phyloP scores from a whole-genome alignment of 2,113 vertebrate species.

The Nycticorax nycticorax region DNA sequence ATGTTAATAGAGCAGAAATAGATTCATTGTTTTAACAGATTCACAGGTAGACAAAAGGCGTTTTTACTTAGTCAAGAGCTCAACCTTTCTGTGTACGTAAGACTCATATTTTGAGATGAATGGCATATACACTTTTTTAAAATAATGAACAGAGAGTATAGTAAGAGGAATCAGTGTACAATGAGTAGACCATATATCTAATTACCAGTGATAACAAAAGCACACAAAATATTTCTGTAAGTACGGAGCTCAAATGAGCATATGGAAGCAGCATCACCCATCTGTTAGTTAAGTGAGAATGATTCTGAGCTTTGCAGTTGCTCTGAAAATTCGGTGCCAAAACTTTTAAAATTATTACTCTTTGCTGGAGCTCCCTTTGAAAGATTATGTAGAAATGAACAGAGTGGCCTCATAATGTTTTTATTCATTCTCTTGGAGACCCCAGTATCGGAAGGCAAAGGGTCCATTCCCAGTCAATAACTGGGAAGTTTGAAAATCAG shows the following conservation, averaged over 20 bases:
- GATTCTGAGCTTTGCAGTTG: background rate
- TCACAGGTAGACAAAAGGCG: background rate
- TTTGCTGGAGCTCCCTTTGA: background rate
- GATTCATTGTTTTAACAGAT: background rate
- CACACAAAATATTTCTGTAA: background rate
- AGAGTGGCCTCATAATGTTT: background rate
- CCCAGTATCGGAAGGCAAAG: background rate
- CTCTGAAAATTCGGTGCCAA: background rate
- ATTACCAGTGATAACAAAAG: background rate
- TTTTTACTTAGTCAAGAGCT: background rate
- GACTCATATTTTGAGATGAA: background rate
- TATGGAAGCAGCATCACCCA: background rate
- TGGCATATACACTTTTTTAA: background rate
- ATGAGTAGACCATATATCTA: background rate
- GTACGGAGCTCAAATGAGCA: background rate
- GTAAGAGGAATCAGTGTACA: background rate
- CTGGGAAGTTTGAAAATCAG: background rate
- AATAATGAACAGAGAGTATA: background rate
- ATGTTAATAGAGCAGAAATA: background rate
- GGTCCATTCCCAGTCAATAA: background rate
- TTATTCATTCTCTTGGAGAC: background rate
- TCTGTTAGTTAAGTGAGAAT: background rate
- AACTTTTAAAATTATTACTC: background rate
- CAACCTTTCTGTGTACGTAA: background rate
- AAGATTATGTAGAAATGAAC: background rate